Evolutionary conservation across 1,140 invertebrate species (phyloP), one percentile per base, ranked within the genome.

Genomic region (Hyles vespertilio): DNA sequence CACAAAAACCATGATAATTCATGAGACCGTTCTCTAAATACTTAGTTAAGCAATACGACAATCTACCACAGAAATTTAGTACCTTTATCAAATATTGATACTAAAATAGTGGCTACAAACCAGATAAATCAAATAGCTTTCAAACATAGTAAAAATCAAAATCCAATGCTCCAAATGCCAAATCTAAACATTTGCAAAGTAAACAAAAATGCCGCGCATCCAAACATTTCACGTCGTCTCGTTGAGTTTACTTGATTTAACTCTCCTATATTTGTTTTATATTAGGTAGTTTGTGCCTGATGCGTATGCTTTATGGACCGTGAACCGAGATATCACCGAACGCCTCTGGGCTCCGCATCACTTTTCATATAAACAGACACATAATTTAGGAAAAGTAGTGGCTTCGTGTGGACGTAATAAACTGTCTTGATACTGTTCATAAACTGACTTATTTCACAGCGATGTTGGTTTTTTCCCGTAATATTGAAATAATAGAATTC

Each of bases 281-380:
- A 71, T 71, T 63, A 69, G 65, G 63, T 63, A 69, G 58, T 72
- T 63, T 70, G 61, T 72, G 45, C 36, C 32, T 59, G 64, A 69
- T 71, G 67, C 64, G 61, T 71, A 70, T 77, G 74, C 64, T 78
- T 74, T 77, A 81, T 79, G 71, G 74, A 76, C 72, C 74, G 78
- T 81, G 65, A 81, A 81, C 63, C 51, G 66, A 61, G 73, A 74
- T 79, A 77, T 72, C 77, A 69, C 65, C 67, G 63, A 66, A 73
- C 63, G 65, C 69, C 56, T 59, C 61, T 65, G 33, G 44, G 44
- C 45, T 47, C 7, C 46, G 10, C 61, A 65, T 76, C 67, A 71
- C 60, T 67, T 56, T 63, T 50, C 51, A 71, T 57, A 52, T 62
- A 62, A 53, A 60, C 61, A 58, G 53, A 58, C 45, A 12, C 52